These are phyloP conservation scores for Brachionus manjavacas DNA, from an alignment of 1,140 invertebrate genomes.

Conservation along the genomic window DNA sequence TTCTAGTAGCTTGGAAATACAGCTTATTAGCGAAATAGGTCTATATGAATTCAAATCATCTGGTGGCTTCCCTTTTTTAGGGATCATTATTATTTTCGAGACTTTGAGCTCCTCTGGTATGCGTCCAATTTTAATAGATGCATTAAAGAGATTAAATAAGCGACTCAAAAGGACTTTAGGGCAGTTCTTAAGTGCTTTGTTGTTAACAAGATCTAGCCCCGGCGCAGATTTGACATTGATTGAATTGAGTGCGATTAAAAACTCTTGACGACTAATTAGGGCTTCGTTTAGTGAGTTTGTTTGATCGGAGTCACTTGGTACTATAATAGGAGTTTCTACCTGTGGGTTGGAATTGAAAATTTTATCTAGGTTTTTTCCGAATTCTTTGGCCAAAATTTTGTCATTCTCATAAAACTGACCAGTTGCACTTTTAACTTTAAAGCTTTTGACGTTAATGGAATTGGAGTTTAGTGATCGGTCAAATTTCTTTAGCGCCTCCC, in stretches of 20 bases:
- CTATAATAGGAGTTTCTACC: background rate
- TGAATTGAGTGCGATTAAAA: background rate
- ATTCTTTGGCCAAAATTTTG: background rate
- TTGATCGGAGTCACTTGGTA: background rate
- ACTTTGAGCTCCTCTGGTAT: background rate
- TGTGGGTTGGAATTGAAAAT: background rate
- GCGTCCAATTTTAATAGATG: background rate
- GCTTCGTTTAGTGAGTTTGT: background rate
- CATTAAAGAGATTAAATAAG: background rate
- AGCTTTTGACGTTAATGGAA: background rate
- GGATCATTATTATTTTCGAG: constrained; percentile 4
- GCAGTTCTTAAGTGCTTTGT: background rate
- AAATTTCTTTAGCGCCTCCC: background rate
- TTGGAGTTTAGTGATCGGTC: background rate
- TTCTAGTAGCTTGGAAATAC: constrained; percentile 43
- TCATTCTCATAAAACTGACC: background rate
- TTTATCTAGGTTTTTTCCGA: background rate
- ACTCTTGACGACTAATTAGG: background rate
- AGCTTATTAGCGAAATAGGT: constrained; percentile 42
- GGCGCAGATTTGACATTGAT: background rate
- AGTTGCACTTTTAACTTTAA: background rate
- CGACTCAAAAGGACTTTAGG: background rate
- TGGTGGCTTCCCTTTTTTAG: constrained; percentile 42
- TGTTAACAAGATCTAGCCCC: background rate
- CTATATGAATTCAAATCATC: constrained; percentile 20